A percentile compares a stretch with the other conserved stretches of the same genome.
These are phyloP conservation scores for Dromococcyx pavoninus DNA, from an alignment of 2,797 vertebrate genomes.

Conservation along the genomic window DNA sequence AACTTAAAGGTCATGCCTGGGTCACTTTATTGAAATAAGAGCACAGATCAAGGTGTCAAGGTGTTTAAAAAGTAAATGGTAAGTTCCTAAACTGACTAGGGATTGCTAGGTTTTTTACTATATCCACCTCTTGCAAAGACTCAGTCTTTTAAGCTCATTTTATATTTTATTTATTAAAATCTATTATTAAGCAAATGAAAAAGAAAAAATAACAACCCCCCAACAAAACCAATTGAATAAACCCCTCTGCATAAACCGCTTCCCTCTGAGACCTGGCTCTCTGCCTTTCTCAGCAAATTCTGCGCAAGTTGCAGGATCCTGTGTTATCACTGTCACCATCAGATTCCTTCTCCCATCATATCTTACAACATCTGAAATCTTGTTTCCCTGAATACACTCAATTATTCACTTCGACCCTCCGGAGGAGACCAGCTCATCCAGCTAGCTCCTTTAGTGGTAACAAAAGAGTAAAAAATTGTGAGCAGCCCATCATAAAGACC, in stretches of 20 bases:
- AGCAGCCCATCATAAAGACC: not conserved
- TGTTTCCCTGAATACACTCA: not conserved
- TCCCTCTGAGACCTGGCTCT: not conserved
- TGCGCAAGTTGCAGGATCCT: not conserved
- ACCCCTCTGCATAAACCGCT: accelerated
- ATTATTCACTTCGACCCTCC: not conserved
- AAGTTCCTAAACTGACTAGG: not conserved
- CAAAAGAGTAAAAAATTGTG: not conserved
- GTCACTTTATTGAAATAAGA: not conserved
- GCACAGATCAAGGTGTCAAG: not conserved
- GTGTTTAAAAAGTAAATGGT: not conserved
- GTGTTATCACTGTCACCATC: not conserved
- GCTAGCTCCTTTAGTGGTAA: not conserved
- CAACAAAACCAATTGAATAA: not conserved
- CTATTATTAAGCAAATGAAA: not conserved
- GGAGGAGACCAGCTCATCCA: not conserved
- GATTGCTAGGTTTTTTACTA: not conserved
- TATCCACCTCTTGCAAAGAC: not conserved
- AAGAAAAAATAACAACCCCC: not conserved
- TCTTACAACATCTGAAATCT: not conserved
- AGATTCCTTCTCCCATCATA: not conserved
- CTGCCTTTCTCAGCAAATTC: not conserved
- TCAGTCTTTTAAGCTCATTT: not conserved
- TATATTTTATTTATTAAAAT: not conserved
- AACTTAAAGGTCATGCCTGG: not conserved